Percentiles rank a stretch among this genome's conserved stretches.
Evolutionary conservation across 2,113 vertebrate genomes (phyloP).

Genomic region (Sceloporus tristichus): DNA sequence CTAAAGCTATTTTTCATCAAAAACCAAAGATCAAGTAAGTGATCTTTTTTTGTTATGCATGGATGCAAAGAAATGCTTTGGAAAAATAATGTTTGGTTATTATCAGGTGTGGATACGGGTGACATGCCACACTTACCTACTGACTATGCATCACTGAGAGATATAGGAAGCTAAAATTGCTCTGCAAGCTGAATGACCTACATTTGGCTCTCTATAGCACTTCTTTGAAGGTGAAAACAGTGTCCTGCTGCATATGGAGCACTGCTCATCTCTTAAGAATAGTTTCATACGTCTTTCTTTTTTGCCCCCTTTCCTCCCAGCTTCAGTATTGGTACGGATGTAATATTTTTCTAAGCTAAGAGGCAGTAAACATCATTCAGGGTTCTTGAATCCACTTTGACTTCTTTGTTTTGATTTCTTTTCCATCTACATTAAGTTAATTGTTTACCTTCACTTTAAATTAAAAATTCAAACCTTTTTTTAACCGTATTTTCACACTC

Average conservation of each 20-base stretch:
- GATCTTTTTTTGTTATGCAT: conserved; percentile 40
- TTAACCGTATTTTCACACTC: neutral
- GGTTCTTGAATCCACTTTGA: too few relatives aligned
- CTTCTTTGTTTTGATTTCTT: too few relatives aligned
- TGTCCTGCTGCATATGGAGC: neutral
- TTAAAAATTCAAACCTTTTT: neutral
- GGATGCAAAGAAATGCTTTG: neutral
- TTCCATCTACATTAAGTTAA: too few relatives aligned
- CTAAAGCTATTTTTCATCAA: conserved; percentile 91
- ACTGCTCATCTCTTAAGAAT: neutral
- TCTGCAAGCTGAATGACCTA: neutral
- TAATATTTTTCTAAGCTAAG: neutral
- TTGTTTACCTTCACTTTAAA: neutral
- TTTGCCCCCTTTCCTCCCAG: neutral
- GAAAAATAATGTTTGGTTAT: neutral
- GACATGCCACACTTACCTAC: neutral
- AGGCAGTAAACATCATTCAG: too few relatives aligned
- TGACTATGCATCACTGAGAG: too few relatives aligned
- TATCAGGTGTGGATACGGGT: neutral
- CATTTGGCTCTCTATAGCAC: neutral
- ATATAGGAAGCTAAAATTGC: neutral
- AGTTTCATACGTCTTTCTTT: neutral
- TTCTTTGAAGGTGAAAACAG: neutral
- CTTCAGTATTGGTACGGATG: neutral
- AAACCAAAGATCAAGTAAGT: conserved; percentile 93